A percentile compares a stretch with the other conserved stretches of the same genome.
These are phyloP conservation scores for Nothoprocta perdicaria DNA, from an alignment of 2,113 vertebrate species.

Conservation along the genomic window DNA sequence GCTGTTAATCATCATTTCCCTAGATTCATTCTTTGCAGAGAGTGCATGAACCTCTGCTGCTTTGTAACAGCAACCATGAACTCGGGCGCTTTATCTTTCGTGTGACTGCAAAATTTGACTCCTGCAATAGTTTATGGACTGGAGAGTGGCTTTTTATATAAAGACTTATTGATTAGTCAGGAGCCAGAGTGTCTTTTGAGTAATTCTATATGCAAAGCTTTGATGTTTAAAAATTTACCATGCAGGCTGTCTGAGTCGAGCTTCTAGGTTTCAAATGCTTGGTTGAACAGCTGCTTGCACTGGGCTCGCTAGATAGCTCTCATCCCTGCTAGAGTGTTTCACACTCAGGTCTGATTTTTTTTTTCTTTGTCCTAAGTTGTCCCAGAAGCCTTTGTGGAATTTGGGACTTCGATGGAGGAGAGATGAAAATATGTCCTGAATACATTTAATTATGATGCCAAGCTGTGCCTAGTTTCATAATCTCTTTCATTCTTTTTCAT, in stretches of 20 bases:
- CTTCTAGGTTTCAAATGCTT: background rate
- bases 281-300: background rate
- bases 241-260: background rate
- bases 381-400: background rate
- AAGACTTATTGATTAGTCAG: background rate
- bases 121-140: background rate
- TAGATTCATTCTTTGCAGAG: background rate
- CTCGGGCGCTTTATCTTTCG: background rate
- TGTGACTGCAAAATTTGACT: background rate
- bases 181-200: background rate
- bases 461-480: background rate
- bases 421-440: background rate
- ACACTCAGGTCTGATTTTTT: background rate
- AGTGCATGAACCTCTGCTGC: background rate
- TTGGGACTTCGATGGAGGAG: background rate
- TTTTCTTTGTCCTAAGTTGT: background rate
- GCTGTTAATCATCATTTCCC: slow-evolving; percentile 1
- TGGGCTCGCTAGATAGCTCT: background rate
- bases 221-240: background rate
- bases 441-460: background rate
- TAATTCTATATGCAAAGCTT: background rate
- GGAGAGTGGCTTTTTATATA: background rate
- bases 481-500: background rate
- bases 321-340: background rate
- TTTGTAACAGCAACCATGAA: background rate